These are phyloP conservation scores for Augiades crinisus DNA, from an alignment of 2,888 invertebrate genomes.

Conservation along the genomic window DNA sequence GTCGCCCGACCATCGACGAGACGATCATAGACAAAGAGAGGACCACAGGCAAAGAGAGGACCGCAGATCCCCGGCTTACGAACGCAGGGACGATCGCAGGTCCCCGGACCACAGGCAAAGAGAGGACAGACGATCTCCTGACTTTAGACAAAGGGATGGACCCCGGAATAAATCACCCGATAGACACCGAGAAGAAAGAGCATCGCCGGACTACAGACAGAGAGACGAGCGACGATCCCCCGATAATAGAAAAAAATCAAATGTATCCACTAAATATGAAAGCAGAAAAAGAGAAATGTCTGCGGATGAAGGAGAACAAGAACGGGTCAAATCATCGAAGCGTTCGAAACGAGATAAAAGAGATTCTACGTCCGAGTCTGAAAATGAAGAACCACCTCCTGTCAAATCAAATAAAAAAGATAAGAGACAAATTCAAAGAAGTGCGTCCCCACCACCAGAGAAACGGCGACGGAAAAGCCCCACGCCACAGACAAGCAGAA, in stretches of 20 bases:
- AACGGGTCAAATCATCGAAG: conserved; percentile 43
- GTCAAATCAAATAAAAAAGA: conserved; percentile 47
- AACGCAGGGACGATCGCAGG: conserved; percentile 5
- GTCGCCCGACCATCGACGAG: conserved; percentile 49
- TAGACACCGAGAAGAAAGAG: not conserved
- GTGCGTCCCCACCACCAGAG: conserved; percentile 58
- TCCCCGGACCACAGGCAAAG: conserved; percentile 11
- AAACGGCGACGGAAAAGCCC: conserved; percentile 58
- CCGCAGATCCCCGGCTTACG: not conserved
- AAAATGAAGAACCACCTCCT: conserved; percentile 43
- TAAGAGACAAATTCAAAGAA: conserved; percentile 46
- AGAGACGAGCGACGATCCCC: conserved; percentile 15
- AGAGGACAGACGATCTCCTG: conserved; percentile 11
- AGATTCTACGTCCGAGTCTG: conserved; percentile 49
- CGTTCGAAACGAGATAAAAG: conserved; percentile 54
- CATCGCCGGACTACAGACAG: conserved; percentile 12
- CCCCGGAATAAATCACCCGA: conserved; percentile 3
- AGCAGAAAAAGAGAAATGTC: conserved; percentile 18
- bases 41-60: conserved; percentile 4
- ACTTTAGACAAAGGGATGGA: conserved; percentile 4
- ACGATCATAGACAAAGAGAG: not conserved
- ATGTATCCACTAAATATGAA: conserved; percentile 8
- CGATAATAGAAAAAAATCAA: conserved; percentile 10
- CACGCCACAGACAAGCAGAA: conserved; percentile 47
- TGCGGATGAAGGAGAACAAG: conserved; percentile 37